Conservation (phyloP, 37 sponge, comb jelly and placozoan genomes). For the Eunapius fragilis region DNA sequence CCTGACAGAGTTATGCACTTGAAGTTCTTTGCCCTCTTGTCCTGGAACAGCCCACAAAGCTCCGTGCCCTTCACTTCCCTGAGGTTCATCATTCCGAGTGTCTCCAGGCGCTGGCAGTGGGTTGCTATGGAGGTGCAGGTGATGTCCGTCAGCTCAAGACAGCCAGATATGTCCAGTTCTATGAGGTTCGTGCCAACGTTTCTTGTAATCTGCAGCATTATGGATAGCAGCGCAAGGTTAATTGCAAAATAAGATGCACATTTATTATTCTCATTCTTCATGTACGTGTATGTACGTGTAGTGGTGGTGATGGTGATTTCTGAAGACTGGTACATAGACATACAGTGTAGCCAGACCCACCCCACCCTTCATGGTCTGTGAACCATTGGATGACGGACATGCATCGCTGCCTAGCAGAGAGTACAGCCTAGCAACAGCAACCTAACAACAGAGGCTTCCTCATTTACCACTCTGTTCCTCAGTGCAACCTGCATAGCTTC, state of each 20-base stretch:
- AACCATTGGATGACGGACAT: too few species aligned
- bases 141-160: constrained; percentile 59
- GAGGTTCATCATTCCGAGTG: constrained; percentile 57
- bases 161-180: constrained; percentile 66
- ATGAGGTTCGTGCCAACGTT: constrained; percentile 37
- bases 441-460: too few species aligned
- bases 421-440: too few species aligned
- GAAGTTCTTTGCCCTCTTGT: constrained; percentile 45
- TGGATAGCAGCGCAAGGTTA: neutral
- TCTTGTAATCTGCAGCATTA: constrained; percentile 45
- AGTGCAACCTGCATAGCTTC: too few species aligned
- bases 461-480: too few species aligned
- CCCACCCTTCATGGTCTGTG: too few species aligned
- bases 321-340: too few species aligned
- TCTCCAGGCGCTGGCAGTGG: constrained; percentile 53
- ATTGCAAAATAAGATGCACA: neutral
- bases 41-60: constrained; percentile 35
- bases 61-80: constrained; percentile 47
- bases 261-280: neutral
- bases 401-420: too few species aligned
- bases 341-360: too few species aligned
- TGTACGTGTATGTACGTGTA: too few species aligned
- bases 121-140: constrained; percentile 45
- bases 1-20: constrained; percentile 42
- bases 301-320: too few species aligned